Evolutionary conservation across 2,113 vertebrate species (phyloP), one percentile per base, ranked within the genome.

Genomic region (Leuciscus idus): DNA sequence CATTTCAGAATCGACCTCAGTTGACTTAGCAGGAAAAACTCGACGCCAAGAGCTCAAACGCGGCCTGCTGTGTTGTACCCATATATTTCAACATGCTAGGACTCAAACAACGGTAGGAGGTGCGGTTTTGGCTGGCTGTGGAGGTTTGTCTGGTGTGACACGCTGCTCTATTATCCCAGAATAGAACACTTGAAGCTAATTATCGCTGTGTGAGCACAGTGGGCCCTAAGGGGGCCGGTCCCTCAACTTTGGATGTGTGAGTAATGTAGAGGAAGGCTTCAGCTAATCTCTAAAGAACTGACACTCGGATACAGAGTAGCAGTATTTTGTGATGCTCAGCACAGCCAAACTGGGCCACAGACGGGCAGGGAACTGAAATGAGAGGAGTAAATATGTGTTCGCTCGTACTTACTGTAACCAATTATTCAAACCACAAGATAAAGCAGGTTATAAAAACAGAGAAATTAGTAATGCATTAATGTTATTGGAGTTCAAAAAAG

Each of bases 141-240:
- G 76, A 64, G 79, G 66, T 30, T 62, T 77, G 66, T 83, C 72
- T 89, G 73, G 73, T 74, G 72, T 64, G 70, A 61, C 33, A 64
- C n/a, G 36, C 39, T 84, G 68, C 76, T 85, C 30, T 23, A 84
- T 89, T 88, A 86, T 82, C 64, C 77, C 62, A 81, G 55, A 87
- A 75, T 89, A 89, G 84, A 87, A 70, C 64, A 81, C 75, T 89
- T 89, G 75, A 78, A 77, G 84, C 55, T 88, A 91, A 89, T 90
- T 84, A 89, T 88, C 87, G n/a, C 74, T 74, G 90, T 86, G 83
- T 88, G 82, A 88, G 88, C n/a, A 46, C 80, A 88, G 83, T 73
- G 62, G 81, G 74, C 59, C 82, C 79, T 81, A 48, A 88, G 70
- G 73, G 66, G 43, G 70, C 77, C 23, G 55, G 70, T 76, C 87